Percentiles rank a stretch among this genome's conserved stretches.
These are phyloP conservation scores for Stenotaenia linearis DNA, from an alignment of 2,888 invertebrate species.

Conservation along the genomic window DNA sequence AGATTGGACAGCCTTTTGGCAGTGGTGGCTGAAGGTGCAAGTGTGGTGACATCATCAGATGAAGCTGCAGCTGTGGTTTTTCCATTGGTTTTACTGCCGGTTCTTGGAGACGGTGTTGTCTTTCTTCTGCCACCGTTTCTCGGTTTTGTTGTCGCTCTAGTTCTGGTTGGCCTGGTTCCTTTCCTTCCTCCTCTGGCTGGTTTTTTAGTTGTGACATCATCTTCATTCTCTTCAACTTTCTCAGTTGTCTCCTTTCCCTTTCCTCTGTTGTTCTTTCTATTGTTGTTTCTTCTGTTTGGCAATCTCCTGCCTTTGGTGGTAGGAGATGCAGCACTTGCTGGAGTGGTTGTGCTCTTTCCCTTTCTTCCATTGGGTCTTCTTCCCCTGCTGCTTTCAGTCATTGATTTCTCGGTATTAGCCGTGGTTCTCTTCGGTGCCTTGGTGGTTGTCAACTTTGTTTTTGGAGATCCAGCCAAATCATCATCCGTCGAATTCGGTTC, in stretches of 20 bases:
- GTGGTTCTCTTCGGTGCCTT: conserved; percentile 21
- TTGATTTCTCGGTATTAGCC: not conserved
- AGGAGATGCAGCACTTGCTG: not conserved
- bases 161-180: not conserved
- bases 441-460: not conserved
- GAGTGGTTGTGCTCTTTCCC: conserved; percentile 11
- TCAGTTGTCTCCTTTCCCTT: not conserved
- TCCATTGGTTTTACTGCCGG: not conserved
- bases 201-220: not conserved
- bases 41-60: not conserved
- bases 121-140: not conserved
- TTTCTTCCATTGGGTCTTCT: conserved; percentile 3
- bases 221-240: not conserved
- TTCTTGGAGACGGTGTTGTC: not conserved
- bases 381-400: not conserved
- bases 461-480: not conserved
- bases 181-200: not conserved
- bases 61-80: not conserved
- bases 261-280: not conserved
- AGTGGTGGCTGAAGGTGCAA: not conserved
- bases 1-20: not conserved
- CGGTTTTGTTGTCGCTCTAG: not conserved
- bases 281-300: no score
- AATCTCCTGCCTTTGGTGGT: not conserved
- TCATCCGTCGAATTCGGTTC: not conserved